Base-by-base conservation (phyloP, 1,140 invertebrate genomes). In the Danaus plexippus region DNA sequence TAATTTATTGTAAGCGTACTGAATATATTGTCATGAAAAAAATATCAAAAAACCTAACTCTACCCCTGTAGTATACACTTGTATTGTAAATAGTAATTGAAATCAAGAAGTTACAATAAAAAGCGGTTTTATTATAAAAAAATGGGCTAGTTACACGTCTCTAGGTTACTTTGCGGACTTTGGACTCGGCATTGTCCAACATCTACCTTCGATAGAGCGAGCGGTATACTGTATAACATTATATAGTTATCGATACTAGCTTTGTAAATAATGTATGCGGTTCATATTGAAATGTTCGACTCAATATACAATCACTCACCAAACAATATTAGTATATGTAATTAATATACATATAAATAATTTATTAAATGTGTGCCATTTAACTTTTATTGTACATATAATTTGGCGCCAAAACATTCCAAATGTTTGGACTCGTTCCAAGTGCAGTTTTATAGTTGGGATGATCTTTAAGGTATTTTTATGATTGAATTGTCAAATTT, bases 101-200 rank as follows among this genome's bases (percentile, higher is more conserved):
- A 46, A 42, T 51, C 40, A 32, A 32, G 18, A 7, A 57, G 42
- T 57, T 43, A 10, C 51, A 43, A 22, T 43, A n/a, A 57, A 57
- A 22, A 57, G 51, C 51, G 48, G 18, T 32, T 32, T 32, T 32
- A 32, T 7, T 32, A 15, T 4, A 32, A 32, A 32, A 49, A 9
- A 49, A 15, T 9, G 47, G n/a, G 18, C 18, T 32, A 49, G 9
- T 32, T 49, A 12, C 10, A 54, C 32, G 53, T 57, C 46, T 57
- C 48, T 32, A 54, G 18, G 66, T 78, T 78, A 81, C 80, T 78
- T 85, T 76, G 75, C 62, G 83, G 83, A 86, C 83, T 86, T 86
- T 86, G 80, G 72, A 86, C 83, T 71, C 71, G 61, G 69, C 71
- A 76, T 78, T 72, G 74, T 75, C 70, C 71, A 74, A 71, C 66